Base-by-base conservation (phyloP, 2,113 vertebrate species). In the Donacobius atricapilla region DNA sequence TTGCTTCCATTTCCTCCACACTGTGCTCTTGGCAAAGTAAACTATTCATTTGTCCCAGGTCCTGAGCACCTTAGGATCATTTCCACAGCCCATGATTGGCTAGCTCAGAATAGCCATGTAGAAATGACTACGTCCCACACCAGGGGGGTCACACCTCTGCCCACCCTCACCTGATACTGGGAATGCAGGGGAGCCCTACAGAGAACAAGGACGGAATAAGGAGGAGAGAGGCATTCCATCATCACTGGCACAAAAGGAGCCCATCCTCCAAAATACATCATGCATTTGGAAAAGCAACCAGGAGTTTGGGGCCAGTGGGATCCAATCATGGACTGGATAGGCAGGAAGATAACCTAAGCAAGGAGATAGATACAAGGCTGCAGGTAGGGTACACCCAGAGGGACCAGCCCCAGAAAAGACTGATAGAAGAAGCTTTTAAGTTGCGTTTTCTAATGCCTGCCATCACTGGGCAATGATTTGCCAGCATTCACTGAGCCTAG, bases 231-330 rank as follows among this genome's bases (percentile, higher is more conserved):
- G 25, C 13, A 45, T 60, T 53, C 35, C 1, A 0, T 40, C 3
- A 0, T n/a, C 70, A 44, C 40, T 71, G 37, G 10, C 7, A 14
- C 9, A 0, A 50, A 83, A 78, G 47, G 2, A 83, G 2, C 13
- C 33, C 47, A 58, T 30, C 37, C 45, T 81, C 30, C 63, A 71
- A 87, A 91, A 68, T 14, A 15, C 2, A 35, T 15, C 15, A 56
- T 1, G 0, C n/a, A 31, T 71, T 35, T 7, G 2, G 24, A 31
- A 91, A 81, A 75, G 16, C 7, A 19, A 18, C 18, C 0, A 0
- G 31, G 9, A 30, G 9, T 33, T 4, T 75, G 60, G 21, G 54
- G 25, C 13, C 13, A 15, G 17, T 18, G 50, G 11, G 56, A 73
- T 47, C 18, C 14, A 14, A 21, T 16, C 1, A 6, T 25, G 7